Evolutionary conservation across 2,113 vertebrate species (phyloP), one percentile per base, ranked within the genome.

Genomic region (Nymphicus hollandicus): DNA sequence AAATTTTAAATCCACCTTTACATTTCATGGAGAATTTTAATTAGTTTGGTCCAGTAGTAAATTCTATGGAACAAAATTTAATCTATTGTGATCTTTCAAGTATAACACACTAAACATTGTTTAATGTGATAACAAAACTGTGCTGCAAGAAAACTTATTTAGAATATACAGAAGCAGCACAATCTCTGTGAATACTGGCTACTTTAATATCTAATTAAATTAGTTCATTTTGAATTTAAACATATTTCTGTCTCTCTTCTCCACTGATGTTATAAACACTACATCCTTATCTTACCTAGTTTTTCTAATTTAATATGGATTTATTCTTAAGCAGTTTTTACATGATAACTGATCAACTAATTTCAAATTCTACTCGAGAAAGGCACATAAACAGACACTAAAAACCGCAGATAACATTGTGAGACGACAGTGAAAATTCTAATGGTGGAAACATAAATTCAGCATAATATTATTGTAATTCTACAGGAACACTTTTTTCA

Each of bases 381-480:
- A 84, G 47, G 50, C 60, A 69, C 82, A 81, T 84, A 95, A 95
- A 92, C 72, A 94, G 61, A 39, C 81, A 84, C 74, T 88, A 83
- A 89, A 84, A 78, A 18, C 17, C 64, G 83, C 68, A 91, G 77
- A 80, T 81, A 83, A 60, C 53, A 31, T 11, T 61, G 77, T 53
- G 73, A 90, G 88, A 69, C 60, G 76, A 55, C 78, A 81, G 37
- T 52, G 85, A 90, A 92, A 84, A 93, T 77, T 95, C 71, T 91
- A 76, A 81, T 65, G 23, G 76, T 81, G 53, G 88, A 88, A 92
- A 92, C 79, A 91, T 81, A 94, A 93, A 97, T 96, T 94, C 91
- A 86, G 60, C 60, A 85, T 93, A 87, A 90, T 96, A 96, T 84
- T 66, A 96, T 93, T 79, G 72, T 88, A 92, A 81, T 93, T 88